Base-by-base conservation (phyloP, 2,113 vertebrate genomes). In the Hyla sarda region DNA sequence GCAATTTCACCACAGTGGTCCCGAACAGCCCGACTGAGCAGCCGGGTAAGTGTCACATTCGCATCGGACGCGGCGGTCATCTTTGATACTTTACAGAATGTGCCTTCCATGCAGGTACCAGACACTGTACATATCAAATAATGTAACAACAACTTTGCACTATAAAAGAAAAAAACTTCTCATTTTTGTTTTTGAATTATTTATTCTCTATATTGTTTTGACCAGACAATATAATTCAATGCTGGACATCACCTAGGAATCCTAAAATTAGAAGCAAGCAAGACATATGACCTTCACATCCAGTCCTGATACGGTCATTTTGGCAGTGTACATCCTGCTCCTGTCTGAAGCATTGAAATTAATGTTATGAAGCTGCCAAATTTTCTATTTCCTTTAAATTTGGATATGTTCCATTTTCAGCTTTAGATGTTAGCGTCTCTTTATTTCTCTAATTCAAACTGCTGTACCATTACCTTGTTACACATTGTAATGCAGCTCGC, bases 391-490 rank as follows among this genome's bases (percentile, higher is more conserved):
- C 45, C 76, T 78, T 37, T 45, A 62, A 80, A 60, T 80, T 5
- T 79, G 76, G 47, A 60, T 17, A 45, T n/a, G 23, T 79, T 56
- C 76, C 30, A 79, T 79, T 41, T 60, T 58, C 32, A 58, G 21
- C 37, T 79, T 62, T 60, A 25, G 21, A 80, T 62, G 54, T n/a
- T 41, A 14, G 13, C 45, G 28, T 5, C 73, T 52, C 73, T 50
- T 73, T 28, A 30, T 50, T 32, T 80, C 54, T 45, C 54, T 62
- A 45, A 60, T 80, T 41, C 30, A 80, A 45, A 45, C 32, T 79
- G 60, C 54, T 58, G 52, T 80, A 45, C 54, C 77, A 80, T 80
- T 80, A 37, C 54, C 56, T 45, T 80, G 34, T 80, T 80, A 45
- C 54, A 80, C 56, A 45, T 45, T 41, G 30, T 79, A 79, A 79